Conservation (phyloP, 1,140 invertebrate genomes). For the Zaprionus kolodkinae region DNA sequence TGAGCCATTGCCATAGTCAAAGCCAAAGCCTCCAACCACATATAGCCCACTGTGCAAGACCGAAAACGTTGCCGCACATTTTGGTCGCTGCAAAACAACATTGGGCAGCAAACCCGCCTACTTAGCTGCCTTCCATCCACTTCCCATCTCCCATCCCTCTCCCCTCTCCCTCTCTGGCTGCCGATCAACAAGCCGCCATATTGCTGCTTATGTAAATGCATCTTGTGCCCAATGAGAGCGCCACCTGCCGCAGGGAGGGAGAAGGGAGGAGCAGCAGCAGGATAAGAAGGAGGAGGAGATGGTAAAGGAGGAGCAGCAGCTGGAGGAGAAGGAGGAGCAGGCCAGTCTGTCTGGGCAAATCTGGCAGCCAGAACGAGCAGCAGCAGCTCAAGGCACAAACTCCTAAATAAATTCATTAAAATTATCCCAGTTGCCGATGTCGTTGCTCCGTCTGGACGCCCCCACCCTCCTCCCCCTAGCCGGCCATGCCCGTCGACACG, state of each 20-base stretch:
- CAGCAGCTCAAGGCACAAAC: constrained; percentile 57
- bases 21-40: constrained; percentile 59
- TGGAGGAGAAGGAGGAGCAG: background rate
- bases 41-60: constrained; percentile 82
- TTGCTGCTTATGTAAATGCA: constrained; percentile 57
- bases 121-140: background rate
- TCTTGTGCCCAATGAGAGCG: constrained; percentile 35
- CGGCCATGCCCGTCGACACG: background rate
- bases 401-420: constrained; percentile 83
- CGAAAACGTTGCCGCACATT: constrained; percentile 83
- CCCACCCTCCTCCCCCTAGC: background rate
- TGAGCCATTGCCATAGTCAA: constrained; percentile 17
- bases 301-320: background rate
- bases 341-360: constrained; percentile 27
- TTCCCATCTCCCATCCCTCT: too few relatives aligned
- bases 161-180: constrained; percentile 18
- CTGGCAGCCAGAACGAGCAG: constrained; percentile 34
- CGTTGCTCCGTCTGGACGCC: constrained; percentile 49
- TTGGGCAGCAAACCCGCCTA: constrained; percentile 43
- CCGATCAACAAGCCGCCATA: constrained; percentile 52
- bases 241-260: constrained; percentile 6
- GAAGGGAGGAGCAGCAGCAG: background rate
- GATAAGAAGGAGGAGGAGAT: background rate
- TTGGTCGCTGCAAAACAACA: constrained; percentile 78
- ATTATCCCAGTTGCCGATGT: constrained; percentile 67